Conservation (phyloP, 30 jellyfish, hydroid and myxozoan genomes). For the Hydractinia symbiolongicarpus region DNA sequence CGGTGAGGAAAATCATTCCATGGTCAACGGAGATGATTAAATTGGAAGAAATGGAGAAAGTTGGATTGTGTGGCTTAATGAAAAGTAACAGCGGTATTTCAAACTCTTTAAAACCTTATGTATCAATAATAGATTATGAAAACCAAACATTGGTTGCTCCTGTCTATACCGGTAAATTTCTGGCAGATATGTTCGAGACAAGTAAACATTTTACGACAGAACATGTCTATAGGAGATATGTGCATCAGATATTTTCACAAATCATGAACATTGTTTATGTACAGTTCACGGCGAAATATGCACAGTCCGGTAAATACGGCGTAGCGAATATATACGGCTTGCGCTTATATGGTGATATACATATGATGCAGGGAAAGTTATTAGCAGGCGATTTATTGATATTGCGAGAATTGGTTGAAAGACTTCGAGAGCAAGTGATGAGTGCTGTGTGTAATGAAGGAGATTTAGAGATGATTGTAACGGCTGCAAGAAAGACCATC, state of each 20-base stretch:
- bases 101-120: constrained; percentile 53
- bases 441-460: not conserved
- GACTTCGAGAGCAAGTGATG: constrained; percentile 4
- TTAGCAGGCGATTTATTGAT: not conserved
- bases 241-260: constrained; percentile 21
- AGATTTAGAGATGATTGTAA: not conserved
- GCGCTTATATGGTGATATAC: not conserved
- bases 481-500: not conserved
- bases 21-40: constrained; percentile 72
- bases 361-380: not conserved
- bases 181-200: constrained; percentile 43
- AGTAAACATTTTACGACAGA: constrained; percentile 67
- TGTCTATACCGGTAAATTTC: constrained; percentile 46
- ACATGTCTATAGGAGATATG: constrained; percentile 37
- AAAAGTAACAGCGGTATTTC: constrained; percentile 49
- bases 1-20: constrained; percentile 28
- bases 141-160: constrained; percentile 62
- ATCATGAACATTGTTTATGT: not conserved
- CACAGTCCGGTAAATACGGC: not conserved
- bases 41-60: constrained; percentile 39
- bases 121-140: constrained; percentile 67
- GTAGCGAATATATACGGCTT: not conserved
- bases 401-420: not conserved
- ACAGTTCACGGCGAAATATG: not conserved
- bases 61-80: constrained; percentile 59